Base-by-base conservation (phyloP, 2,888 invertebrate species). In the Archaeoteleia sp. region DNA sequence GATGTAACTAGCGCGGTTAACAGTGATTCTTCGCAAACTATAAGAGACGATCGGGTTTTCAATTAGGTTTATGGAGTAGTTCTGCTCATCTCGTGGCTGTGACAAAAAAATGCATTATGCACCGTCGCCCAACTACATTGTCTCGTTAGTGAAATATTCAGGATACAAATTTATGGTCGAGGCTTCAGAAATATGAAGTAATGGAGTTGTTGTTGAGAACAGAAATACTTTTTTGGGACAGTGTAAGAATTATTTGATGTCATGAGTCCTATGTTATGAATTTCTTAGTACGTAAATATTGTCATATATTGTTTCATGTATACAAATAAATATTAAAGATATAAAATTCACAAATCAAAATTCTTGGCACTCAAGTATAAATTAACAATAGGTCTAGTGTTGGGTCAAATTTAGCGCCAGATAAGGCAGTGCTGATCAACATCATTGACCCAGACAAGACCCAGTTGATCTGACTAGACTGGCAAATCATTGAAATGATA, bases 11-110 rank as follows among this genome's bases (percentile, higher is more conserved):
- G 51, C 54, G 40, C 46, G 60, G 58, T 67, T 61, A 60, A 63
- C 60, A 55, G 55, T 39, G 51, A 42, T 49, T 51, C 43, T 14
- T 51, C 43, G 55, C 48, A 49, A 55, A 55, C 42, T 40, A 49
- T 45, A 66, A 51, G 43, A 48, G 46, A 48, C 54, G 40, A 30
- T 37, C 48, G 42, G 57, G 42, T 53, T 60, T 72, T 72, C 61
- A 72, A 70, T 67, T 72, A 65, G 55, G 35, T 48, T 62, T 54
- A 63, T 67, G 57, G 60, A 60, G 55, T 35, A 37, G 40, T 20
- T 29, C 8, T 29, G 20, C 5, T 20, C 20, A 20, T 20, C 20
- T 5, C 5, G 1, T 5, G 29, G 5, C 9, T 29, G 5, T 1
- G 9, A 29, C 29, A 20, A 37, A 46, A 46, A 60, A 58, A 40